phyloP scores from a whole-genome alignment of 1,140 invertebrate genomes.

The Acyrthosiphon pisum region DNA sequence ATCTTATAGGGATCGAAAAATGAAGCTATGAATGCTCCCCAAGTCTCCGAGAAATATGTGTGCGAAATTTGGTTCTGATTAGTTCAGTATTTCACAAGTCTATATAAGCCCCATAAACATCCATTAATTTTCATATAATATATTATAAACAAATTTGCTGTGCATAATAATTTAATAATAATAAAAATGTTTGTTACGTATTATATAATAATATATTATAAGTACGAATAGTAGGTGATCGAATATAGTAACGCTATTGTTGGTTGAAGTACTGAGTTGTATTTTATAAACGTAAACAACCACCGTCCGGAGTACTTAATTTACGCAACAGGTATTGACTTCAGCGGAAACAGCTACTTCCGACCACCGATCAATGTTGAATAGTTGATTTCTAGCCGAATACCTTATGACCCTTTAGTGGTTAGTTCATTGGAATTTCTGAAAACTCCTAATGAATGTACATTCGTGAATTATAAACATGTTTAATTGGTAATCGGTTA shows the following conservation, averaged over 20 bases:
- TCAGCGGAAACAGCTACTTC: background rate
- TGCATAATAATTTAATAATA: background rate
- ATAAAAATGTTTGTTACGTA: background rate
- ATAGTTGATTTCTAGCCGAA: slow-evolving; percentile 8
- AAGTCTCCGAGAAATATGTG: too few relatives aligned
- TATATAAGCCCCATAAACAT: too few relatives aligned
- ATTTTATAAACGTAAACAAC: slow-evolving; percentile 8
- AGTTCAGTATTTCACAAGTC: too few relatives aligned
- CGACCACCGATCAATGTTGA: background rate
- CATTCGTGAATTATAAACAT: background rate
- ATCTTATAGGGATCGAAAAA: too few relatives aligned
- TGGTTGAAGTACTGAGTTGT: background rate
- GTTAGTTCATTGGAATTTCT: background rate
- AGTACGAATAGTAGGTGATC: background rate
- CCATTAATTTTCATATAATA: too few relatives aligned
- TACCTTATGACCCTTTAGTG: background rate
- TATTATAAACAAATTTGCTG: too few relatives aligned
- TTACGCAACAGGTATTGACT: background rate
- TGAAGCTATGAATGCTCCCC: too few relatives aligned
- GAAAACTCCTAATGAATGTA: background rate
- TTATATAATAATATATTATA: background rate
- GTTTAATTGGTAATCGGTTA: background rate
- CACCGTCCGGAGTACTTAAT: slow-evolving; percentile 3
- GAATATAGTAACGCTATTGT: background rate
- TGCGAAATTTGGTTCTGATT: too few relatives aligned